phyloP scores from a whole-genome alignment of 2,888 invertebrate genomes.

The Schizaphis graminum region DNA sequence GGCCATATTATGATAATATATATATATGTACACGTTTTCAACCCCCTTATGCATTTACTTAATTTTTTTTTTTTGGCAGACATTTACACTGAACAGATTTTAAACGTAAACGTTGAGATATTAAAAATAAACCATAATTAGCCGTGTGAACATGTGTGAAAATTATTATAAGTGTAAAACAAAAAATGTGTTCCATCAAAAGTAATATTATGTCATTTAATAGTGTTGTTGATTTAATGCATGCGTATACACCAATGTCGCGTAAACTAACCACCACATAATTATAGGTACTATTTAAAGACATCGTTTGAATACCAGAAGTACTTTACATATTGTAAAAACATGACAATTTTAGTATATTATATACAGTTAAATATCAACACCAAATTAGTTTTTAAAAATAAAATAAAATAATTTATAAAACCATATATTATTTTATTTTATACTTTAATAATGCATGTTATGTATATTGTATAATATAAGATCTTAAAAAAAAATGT shows the following conservation, averaged over 20 bases:
- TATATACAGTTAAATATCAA: background rate
- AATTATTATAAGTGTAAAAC: background rate
- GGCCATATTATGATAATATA: background rate
- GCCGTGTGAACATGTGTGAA: background rate
- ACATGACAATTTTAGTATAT: background rate
- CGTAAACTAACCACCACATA: background rate
- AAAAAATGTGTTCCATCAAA: background rate
- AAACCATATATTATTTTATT: background rate
- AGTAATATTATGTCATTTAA: background rate
- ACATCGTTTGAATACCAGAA: background rate
- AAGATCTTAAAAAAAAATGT: background rate
- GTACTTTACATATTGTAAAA: background rate
- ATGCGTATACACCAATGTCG: background rate
- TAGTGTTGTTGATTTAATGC: conserved; percentile 2
- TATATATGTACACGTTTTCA: background rate
- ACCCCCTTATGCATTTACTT: background rate
- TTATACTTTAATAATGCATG: background rate
- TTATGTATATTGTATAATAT: background rate
- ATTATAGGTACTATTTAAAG: background rate
- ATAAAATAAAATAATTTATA: background rate
- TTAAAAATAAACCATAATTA: conserved; percentile 16
- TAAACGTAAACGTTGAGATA: background rate
- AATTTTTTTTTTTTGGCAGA: background rate
- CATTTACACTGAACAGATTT: conserved; percentile 16
- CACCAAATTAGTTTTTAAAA: background rate